Percentiles rank a stretch among this genome's conserved stretches.
These are phyloP conservation scores for Conops quadrifasciatus DNA, from an alignment of 2,888 invertebrate genomes.

Conservation along the genomic window DNA sequence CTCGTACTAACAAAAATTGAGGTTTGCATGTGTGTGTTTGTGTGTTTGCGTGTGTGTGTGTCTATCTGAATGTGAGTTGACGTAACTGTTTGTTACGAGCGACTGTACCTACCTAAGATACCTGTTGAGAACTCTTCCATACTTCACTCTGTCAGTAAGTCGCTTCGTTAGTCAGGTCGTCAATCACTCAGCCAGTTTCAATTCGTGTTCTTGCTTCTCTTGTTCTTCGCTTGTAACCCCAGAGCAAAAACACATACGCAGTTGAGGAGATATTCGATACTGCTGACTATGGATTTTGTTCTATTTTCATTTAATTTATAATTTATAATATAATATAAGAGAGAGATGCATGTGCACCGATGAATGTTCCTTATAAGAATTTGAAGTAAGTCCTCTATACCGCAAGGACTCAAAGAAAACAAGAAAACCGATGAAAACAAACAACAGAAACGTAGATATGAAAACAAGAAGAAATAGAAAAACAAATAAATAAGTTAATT, in stretches of 20 bases:
- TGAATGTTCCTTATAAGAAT: too few species aligned
- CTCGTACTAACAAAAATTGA: too few species aligned
- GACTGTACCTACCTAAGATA: constrained; percentile 31
- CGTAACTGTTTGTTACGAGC: too few species aligned
- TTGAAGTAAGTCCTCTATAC: too few species aligned
- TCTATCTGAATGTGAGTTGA: not conserved
- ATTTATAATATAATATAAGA: constrained; percentile 19
- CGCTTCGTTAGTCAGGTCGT: not conserved
- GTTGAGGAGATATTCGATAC: constrained; percentile 1
- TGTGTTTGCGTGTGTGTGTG: constrained; percentile 13
- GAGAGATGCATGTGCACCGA: constrained; percentile 11
- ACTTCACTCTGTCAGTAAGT: constrained; percentile 8
- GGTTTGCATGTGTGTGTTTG: not conserved
- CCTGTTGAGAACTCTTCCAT: not conserved
- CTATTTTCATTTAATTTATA: not conserved
- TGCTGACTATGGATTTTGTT: not conserved
- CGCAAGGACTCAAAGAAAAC: not conserved
- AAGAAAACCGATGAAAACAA: not conserved
- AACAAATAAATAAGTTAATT: too few species aligned
- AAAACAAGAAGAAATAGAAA: not conserved
- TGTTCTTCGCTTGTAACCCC: too few species aligned
- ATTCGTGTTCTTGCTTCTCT: too few species aligned
- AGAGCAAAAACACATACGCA: not conserved
- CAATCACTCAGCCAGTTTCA: not conserved
- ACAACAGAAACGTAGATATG: not conserved